These are phyloP conservation scores for Rhinella marina DNA, from an alignment of 2,797 vertebrate genomes.

Conservation along the genomic window DNA sequence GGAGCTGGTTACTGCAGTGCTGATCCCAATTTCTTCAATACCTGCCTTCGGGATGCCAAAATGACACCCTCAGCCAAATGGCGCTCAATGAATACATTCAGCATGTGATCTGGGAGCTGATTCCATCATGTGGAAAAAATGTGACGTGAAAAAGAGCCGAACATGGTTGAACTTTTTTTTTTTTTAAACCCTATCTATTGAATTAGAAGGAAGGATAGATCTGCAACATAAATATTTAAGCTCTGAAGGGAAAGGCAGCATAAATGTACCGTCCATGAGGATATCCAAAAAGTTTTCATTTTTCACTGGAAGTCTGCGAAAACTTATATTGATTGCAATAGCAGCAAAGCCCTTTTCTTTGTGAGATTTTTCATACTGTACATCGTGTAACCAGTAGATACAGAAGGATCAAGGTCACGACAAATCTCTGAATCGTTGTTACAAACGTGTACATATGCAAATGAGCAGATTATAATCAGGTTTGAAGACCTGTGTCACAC, in stretches of 20 bases:
- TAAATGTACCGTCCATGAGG: background rate
- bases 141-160: no score
- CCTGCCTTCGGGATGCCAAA: no score
- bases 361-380: background rate
- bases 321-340: background rate
- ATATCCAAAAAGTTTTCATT: background rate
- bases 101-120: no score
- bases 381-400: background rate
- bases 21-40: no score
- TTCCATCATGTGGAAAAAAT: no score
- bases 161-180: no score
- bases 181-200: background rate
- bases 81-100: no score
- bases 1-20: no score
- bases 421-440: constrained; percentile 19
- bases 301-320: background rate
- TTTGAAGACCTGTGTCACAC: constrained; percentile 21
- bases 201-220: background rate
- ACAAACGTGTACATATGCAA: constrained; percentile 17
- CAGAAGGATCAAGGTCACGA: background rate
- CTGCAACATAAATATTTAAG: background rate
- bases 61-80: no score
- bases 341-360: background rate
- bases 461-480: constrained; percentile 30
- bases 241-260: background rate